Percentiles rank a stretch among this genome's conserved stretches.
Conservation (phyloP, 2,113 vertebrate genomes). For the Callocephalon fimbriatum region DNA sequence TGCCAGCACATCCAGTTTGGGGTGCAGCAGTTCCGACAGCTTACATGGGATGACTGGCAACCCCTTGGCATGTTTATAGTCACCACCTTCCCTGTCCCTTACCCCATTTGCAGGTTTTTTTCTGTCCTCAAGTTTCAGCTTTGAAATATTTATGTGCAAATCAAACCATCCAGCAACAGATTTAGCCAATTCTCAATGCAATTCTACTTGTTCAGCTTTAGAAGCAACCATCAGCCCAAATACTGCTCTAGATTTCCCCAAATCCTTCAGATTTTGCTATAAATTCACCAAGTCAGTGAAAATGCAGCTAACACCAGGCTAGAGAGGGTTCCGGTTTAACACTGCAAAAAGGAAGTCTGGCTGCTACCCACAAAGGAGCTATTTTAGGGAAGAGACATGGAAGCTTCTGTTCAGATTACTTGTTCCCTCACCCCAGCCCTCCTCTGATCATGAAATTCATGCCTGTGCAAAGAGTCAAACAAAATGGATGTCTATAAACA, state of each 20-base stretch:
- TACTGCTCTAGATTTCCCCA: background rate
- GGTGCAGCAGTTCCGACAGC: background rate
- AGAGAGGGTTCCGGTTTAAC: background rate
- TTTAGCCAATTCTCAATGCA: background rate
- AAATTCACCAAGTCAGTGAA: background rate
- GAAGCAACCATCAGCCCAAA: background rate
- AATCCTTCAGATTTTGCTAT: background rate
- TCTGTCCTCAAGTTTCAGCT: background rate
- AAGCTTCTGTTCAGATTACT: background rate
- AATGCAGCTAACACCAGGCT: rapidly evolving
- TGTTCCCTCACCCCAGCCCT: background rate
- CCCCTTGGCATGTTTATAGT: background rate
- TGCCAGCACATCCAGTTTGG: background rate
- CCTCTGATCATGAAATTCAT: background rate
- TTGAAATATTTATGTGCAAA: background rate
- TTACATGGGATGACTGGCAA: background rate
- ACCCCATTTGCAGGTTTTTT: background rate
- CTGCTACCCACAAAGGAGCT: background rate
- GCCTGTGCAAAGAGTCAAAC: background rate
- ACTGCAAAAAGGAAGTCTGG: background rate
- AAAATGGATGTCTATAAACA: background rate
- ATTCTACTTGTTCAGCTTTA: background rate
- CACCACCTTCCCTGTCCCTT: background rate
- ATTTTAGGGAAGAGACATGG: background rate
- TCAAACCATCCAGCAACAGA: background rate